Evolutionary conservation across 2,797 vertebrate species (phyloP), one percentile per base, ranked within the genome.

Genomic region (Leucoraja ocellata): DNA sequence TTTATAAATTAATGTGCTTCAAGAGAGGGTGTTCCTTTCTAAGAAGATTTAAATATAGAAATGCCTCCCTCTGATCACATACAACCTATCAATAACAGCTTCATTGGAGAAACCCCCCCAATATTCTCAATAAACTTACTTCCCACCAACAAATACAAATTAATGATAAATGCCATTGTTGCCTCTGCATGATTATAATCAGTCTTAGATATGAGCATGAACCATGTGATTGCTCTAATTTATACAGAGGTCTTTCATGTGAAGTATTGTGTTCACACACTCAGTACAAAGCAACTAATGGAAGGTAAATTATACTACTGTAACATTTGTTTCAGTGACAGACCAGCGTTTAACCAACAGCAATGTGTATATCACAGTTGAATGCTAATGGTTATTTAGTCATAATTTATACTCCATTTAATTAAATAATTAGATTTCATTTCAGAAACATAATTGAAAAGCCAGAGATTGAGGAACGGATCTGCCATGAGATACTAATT

Each of bases 271-370:
- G 54, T 28, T 7, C 61, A 25, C 28, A 9, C 81, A 84, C 8
- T 84, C 54, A 28, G 54, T 54, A 84, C 81, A 84, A 61, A 84
- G 81, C 54, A 54, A 61, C 13, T 84, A 84, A 84, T 84, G 81
- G 61, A 84, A 84, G 81, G 54, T 25, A 54, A 84, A 61, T 58
- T 23, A 61, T 58, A 6, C 21, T 54, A 84, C 46, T 84, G 54
- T 18, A 61, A 10, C 46, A 84, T 84, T 84, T 13, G 25, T 84
- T 84, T 84, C 81, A 54, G 9, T 84, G 81, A 54, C 46, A 84
- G 54, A 10, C 21, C 81, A 36, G 32, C n/a, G n/a, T 78, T 78
- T 78, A 78, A 36, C 32, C n/a, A 36, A 78, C 76, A 77, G 28
- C 28, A 10, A 32, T 77, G 28, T n/a, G n/a, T n/a, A 32, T 77